Conservation (phyloP, 35 echinoderm and acorn worm genomes). For the Stichopus chloronotus region DNA sequence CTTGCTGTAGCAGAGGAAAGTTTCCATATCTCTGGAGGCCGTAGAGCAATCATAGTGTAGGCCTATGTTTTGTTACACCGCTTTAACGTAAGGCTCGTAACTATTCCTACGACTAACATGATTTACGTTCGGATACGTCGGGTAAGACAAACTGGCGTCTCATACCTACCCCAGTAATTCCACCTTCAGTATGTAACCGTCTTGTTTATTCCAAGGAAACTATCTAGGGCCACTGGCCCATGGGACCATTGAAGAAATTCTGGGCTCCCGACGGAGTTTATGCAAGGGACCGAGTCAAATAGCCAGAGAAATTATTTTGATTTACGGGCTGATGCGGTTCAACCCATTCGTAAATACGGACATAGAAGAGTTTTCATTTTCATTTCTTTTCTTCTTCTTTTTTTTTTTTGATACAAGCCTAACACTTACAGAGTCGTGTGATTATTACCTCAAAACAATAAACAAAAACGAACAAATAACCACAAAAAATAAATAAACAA, state of each 20-base stretch:
- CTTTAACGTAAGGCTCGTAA: slow-evolving; percentile 16
- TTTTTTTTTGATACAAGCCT: too few relatives aligned
- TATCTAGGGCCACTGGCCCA: slow-evolving; percentile 14
- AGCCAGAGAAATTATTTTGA: neutral
- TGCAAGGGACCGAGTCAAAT: slow-evolving; percentile 22
- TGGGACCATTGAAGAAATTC: slow-evolving; percentile 15
- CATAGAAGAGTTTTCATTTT: too few relatives aligned
- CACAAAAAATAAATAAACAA: too few relatives aligned
- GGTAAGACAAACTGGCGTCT: slow-evolving; percentile 29
- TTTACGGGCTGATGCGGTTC: slow-evolving; percentile 24
- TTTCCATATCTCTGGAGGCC: too few relatives aligned
- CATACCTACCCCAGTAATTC: neutral
- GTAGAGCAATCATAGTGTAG: too few relatives aligned
- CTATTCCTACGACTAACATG: neutral
- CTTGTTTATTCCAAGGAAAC: slow-evolving; percentile 10
- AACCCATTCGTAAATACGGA: neutral
- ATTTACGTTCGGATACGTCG: neutral
- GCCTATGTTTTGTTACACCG: neutral
- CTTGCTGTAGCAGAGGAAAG: too few relatives aligned
- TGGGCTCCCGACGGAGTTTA: slow-evolving; percentile 18
- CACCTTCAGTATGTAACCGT: neutral
- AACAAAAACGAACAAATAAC: too few relatives aligned
- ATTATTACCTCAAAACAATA: too few relatives aligned
- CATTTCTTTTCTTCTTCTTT: too few relatives aligned
- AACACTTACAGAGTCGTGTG: too few relatives aligned